phyloP scores from a whole-genome alignment of 2,888 invertebrate genomes.

The Operophtera brumata region DNA sequence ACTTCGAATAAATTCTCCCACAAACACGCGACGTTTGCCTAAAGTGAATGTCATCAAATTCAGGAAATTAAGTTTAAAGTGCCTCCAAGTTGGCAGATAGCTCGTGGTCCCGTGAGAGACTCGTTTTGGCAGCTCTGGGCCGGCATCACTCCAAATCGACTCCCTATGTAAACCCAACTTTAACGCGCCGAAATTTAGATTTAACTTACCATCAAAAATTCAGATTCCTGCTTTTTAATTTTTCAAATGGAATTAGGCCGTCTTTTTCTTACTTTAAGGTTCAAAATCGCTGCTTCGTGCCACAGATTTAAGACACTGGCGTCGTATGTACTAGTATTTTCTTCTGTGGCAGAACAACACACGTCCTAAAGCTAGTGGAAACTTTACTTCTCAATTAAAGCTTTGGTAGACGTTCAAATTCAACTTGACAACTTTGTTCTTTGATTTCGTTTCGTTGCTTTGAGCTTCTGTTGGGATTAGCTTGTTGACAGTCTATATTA shows the following conservation, averaged over 20 bases:
- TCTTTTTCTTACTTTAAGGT: too few species aligned
- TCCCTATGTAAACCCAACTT: neutral
- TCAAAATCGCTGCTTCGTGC: too few species aligned
- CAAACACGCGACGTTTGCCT: slow-evolving; percentile 32
- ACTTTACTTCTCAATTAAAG: slow-evolving; percentile 39
- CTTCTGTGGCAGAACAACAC: slow-evolving; percentile 36
- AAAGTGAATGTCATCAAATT: slow-evolving; percentile 40
- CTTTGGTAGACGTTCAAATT: slow-evolving; percentile 31
- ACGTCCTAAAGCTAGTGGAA: slow-evolving; percentile 41
- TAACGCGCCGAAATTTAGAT: neutral
- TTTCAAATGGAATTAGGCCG: too few species aligned
- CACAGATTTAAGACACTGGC: too few species aligned
- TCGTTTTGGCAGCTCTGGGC: slow-evolving; percentile 40
- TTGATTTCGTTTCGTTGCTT: slow-evolving; percentile 26
- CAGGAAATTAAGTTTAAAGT: slow-evolving; percentile 60
- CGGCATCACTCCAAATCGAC: slow-evolving; percentile 5
- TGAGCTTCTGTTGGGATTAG: slow-evolving; percentile 17
- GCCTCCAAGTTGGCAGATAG: slow-evolving; percentile 41
- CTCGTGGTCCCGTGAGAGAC: slow-evolving; percentile 38
- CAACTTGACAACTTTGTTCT: slow-evolving; percentile 32
- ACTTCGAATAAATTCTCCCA: slow-evolving; percentile 16
- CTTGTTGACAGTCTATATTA: neutral
- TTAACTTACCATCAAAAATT: too few species aligned
- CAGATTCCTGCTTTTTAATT: too few species aligned
- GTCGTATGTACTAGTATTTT: neutral